Conservation (phyloP, 1,140 invertebrate genomes). For the Chrysopa pallens region DNA sequence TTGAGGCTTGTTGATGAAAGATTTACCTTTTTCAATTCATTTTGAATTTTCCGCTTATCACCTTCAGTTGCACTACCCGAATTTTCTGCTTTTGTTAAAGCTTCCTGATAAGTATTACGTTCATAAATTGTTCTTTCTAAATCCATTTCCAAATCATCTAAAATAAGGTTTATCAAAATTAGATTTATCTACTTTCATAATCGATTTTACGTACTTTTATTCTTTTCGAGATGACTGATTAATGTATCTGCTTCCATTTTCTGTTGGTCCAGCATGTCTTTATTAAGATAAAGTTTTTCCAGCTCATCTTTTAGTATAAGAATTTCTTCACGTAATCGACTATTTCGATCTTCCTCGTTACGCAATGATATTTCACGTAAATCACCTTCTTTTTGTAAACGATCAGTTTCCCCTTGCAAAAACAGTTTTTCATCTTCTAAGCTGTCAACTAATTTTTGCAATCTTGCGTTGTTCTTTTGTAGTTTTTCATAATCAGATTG, state of each 20-base stretch:
- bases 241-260: conserved; percentile 53
- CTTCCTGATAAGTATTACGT: conserved; percentile 52
- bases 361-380: conserved; percentile 33
- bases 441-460: conserved; percentile 52
- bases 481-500: conserved; percentile 58
- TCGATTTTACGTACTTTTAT: conserved; percentile 31
- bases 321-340: conserved; percentile 53
- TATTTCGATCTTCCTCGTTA: conserved; percentile 56
- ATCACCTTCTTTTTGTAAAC: conserved; percentile 46
- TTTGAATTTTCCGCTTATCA: conserved; percentile 50
- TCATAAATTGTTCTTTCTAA: conserved; percentile 50
- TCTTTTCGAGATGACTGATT: conserved; percentile 55
- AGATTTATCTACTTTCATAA: conserved; percentile 1
- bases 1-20: too few relatives aligned
- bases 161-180: conserved; percentile 6
- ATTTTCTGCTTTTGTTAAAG: conserved; percentile 48
- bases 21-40: conserved; percentile 44
- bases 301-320: conserved; percentile 54
- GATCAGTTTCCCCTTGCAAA: conserved; percentile 49
- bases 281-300: conserved; percentile 45
- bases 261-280: conserved; percentile 63
- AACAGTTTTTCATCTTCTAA: conserved; percentile 57
- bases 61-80: conserved; percentile 41
- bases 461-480: conserved; percentile 45
- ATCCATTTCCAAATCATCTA: conserved; percentile 55